Evolutionary conservation across 2,113 vertebrate genomes (phyloP).

Genomic region (Suricata suricatta): DNA sequence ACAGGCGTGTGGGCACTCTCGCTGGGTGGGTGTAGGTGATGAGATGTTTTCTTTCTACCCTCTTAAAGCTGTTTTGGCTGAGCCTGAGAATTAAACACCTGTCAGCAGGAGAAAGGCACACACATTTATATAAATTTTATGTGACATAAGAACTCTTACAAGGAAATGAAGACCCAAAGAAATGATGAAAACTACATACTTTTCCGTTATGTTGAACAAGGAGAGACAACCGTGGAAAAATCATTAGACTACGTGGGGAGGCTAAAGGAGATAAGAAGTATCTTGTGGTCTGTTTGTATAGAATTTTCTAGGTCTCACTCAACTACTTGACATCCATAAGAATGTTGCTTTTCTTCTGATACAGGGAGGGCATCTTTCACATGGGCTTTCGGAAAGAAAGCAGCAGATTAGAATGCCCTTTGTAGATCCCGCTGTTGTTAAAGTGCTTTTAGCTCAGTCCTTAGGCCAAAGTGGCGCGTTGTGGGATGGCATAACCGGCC

Average conservation of each 20-base stretch:
- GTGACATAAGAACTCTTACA: not conserved
- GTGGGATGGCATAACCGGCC: not conserved
- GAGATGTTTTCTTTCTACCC: not conserved
- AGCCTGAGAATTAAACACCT: not conserved
- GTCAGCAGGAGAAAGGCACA: not conserved
- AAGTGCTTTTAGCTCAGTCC: not conserved
- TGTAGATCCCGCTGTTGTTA: not conserved
- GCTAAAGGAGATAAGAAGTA: not conserved
- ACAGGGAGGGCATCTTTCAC: not conserved
- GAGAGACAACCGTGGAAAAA: not conserved
- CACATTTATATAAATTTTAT: not conserved
- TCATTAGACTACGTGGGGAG: not conserved
- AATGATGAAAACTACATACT: not conserved
- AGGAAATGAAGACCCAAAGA: not conserved
- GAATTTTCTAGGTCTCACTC: not conserved
- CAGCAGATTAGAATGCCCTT: not conserved
- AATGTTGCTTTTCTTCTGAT: not conserved
- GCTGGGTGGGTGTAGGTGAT: not conserved
- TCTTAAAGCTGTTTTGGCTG: not conserved
- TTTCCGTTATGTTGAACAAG: not conserved
- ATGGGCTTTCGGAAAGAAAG: not conserved
- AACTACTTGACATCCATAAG: not conserved
- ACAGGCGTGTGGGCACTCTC: not conserved
- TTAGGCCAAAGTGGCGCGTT: not conserved
- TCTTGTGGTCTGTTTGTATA: not conserved